Evolutionary conservation across 2,888 invertebrate genomes (phyloP), one percentile per base, ranked within the genome.

Genomic region (Cryptus viduatorius): DNA sequence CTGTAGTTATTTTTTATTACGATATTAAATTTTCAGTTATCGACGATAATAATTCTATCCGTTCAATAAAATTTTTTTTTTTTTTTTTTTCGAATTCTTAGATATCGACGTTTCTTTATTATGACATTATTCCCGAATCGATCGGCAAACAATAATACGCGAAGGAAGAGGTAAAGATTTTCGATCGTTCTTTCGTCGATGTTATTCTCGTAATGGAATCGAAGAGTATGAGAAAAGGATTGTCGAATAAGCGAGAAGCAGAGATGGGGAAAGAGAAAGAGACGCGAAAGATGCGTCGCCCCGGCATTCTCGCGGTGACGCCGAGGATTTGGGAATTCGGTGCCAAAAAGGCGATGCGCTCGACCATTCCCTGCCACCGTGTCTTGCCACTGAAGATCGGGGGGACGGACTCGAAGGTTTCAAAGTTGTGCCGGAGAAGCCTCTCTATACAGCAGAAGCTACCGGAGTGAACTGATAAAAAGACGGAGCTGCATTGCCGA

Each of bases 261-360:
- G 65, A 77, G 12, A 72, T 12, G 59, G 56, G 56, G 48, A 56
- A 37, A 53, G 61, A 82, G 42, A 48, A 37, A 68, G 61, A 61
- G 67, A 44, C 48, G 65, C 19, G 68, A 78, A 67, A 76, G 73
- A 75, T 59, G 46, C 71, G 69, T 69, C 78, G 69, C 56, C 42
- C 24, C 12, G 79, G 85, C 77, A 85, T 86, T 86, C 82, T 72
- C 69, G 59, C 59, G 83, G 31, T 72, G 67, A 68, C 79, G 69
- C 71, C 69, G 61, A 87, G 86, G 88, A 90, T 91, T 90, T 89
- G 84, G 87, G 87, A 84, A 88, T 91, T 88, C 86, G 82, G 56
- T 83, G 86, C 84, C 86, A 89, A 90, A 90, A 90, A 90, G 84
- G 69, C 76, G 82, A 84, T 85, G 85, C 82, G 61, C 64, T 75